Base-by-base conservation (phyloP, 2,888 invertebrate genomes). In the Cremastobaeus sp. region DNA sequence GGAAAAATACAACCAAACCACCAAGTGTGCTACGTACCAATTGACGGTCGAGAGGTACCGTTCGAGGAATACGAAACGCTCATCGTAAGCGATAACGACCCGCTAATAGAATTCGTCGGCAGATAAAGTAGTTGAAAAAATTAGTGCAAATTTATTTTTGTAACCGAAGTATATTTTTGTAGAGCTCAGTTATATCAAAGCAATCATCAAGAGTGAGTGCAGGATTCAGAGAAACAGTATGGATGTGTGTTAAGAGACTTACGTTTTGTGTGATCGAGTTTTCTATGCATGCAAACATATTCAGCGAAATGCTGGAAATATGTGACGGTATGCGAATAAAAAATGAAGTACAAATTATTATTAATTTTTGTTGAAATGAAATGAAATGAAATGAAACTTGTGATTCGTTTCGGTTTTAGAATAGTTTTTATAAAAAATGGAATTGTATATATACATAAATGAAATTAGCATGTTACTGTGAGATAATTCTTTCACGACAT, bases 1-100 rank as follows among this genome's bases (percentile, higher is more conserved):
- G 86, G 85, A 11, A 85, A 84, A 74, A 79, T 86, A 75, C 84
- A 86, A 34, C 83, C 84, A 0, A 82, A 82, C 70, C 84, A 85
- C 41, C 81, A 82, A 64, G 74, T 72, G 11, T 85, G 84, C 47
- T 85, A 85, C 12, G 77, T 84, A 77, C 79, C 84, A 11, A 52
- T 81, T 9, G 74, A 80, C 15, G 84, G 82, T 0, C 70, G 73
- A 6, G 86, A 86, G 59, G 59, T 74, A 3, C 39, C 77, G n/a
- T 83, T 78, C 20, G 34, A 65, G 11, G 78, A 81, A 3, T 86
- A 86, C 59, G 88, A 88, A 71, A 79, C 86, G n/a, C 79, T 88
- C 35, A 82, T 87, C n/a, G 41, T 83, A 39, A 68, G 74, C 39
- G 79, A 82, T 17, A 72, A 66, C n/a, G 71, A 64, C 45, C 66